Evolutionary conservation across 2,797 vertebrate genomes (phyloP).

Genomic region (Fistularia tabacaria): DNA sequence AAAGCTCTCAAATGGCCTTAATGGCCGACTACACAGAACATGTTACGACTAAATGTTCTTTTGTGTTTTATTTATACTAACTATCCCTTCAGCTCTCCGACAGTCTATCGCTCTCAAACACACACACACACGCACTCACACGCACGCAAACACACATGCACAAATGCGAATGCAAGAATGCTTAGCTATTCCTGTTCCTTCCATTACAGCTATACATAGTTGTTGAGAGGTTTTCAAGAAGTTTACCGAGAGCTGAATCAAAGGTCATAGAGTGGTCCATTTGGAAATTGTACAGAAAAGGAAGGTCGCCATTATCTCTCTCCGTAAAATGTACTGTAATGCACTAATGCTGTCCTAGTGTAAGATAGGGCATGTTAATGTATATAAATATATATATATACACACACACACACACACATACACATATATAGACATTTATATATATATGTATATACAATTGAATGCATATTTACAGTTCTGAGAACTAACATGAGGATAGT

Average conservation of each 20-base stretch:
- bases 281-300: neutral
- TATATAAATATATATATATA: too few species aligned
- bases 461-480: neutral
- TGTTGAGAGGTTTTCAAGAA: conserved; percentile 4
- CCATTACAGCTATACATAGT: conserved; percentile 44
- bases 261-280: neutral
- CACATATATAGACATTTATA: too few species aligned
- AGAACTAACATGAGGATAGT: neutral
- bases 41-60: conserved; percentile 9
- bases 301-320: neutral
- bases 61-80: conserved; percentile 21
- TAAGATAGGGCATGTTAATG: too few species aligned
- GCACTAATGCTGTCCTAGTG: neutral
- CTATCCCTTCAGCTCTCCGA: too few species aligned
- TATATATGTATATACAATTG: too few species aligned
- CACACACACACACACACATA: too few species aligned
- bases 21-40: conserved; percentile 5
- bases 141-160: too few species aligned
- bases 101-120: too few species aligned
- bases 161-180: neutral
- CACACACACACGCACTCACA: too few species aligned
- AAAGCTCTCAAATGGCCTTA: conserved; percentile 14
- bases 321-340: neutral
- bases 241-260: conserved; percentile 3
- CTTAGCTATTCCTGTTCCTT: conserved; percentile 36